Base-by-base conservation (phyloP, 2,113 vertebrate species). In the Thymallus thymallus region DNA sequence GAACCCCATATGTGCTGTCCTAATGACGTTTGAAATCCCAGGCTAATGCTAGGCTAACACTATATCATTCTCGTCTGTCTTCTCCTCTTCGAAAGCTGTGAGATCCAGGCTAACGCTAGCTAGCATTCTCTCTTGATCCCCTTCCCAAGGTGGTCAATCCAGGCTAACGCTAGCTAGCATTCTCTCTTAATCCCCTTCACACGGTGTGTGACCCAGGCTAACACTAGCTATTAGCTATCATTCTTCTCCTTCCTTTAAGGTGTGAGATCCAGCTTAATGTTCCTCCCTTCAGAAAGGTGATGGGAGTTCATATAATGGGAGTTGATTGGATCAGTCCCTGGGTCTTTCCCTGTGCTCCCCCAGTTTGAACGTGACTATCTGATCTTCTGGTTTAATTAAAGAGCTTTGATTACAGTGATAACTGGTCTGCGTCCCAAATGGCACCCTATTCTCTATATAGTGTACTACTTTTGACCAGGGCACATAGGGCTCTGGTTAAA, bases 361-460 rank as follows among this genome's bases (percentile, higher is more conserved):
- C 67, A 82, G 78, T 82, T 82, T 80, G 74, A 81, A 73, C 86
- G 79, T 89, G 82, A 87, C 84, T 79, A 61, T 86, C 78, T 81
- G 64, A 83, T 78, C 80, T 73, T 78, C 73, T 68, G 75, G 85
- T 91, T 88, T 91, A 91, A 93, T 92, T 91, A 91, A 84, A 85
- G 88, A 82, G 77, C 85, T 90, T 88, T 88, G 86, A 90, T 90
- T 88, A 89, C 85, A 82, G 82, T 74, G 80, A 89, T 88, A 86
- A 84, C 73, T 30, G 16, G 7, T 10, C 3, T 9, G 10, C 35
- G 0, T 10, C 7, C 35, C 35, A 41, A 41, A 41, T 41, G 35
- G 35, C 35, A 41, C 35, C 35, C 35, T 41, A 41, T 41, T 10
- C 35, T 41, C 35, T 41, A 41, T 41, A 41, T 10, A 10, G 35